Evolutionary conservation across 2,113 vertebrate genomes (phyloP).

Genomic region (Coracopsis vasa): DNA sequence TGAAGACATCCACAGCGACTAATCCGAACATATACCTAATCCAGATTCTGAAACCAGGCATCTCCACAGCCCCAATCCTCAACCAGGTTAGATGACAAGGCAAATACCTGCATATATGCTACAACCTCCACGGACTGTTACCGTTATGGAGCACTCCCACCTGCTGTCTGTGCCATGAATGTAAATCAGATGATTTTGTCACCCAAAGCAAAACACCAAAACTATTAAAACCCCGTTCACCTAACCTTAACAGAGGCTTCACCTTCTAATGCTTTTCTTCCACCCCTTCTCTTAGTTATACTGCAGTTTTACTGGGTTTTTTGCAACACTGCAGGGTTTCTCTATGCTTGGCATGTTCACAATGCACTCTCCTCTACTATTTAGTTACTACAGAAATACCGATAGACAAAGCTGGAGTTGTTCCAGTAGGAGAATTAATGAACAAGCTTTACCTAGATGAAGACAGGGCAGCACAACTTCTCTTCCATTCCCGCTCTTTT

Average conservation of each 20-base stretch:
- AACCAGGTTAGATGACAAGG: not conserved
- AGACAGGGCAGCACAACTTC: not conserved
- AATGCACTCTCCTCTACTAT: too few relatives aligned
- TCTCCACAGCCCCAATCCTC: not conserved
- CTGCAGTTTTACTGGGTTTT: accelerated
- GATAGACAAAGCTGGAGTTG: too few relatives aligned
- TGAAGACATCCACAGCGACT: not conserved
- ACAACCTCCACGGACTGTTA: accelerated
- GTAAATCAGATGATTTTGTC: not conserved
- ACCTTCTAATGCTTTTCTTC: not conserved
- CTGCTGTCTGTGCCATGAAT: not conserved
- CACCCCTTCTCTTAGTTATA: not conserved
- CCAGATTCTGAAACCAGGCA: not conserved
- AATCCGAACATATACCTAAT: not conserved
- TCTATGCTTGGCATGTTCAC: accelerated
- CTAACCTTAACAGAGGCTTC: not conserved
- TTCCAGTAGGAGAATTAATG: not conserved
- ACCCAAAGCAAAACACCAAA: accelerated
- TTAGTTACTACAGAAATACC: not conserved
- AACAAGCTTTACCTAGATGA: not conserved
- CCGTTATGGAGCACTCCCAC: accelerated
- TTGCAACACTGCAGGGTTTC: not conserved
- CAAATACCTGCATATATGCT: not conserved
- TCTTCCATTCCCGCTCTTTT: not conserved
- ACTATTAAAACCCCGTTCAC: not conserved